These are phyloP conservation scores for Lapara coniferarum DNA, from an alignment of 2,888 invertebrate genomes.

Conservation along the genomic window DNA sequence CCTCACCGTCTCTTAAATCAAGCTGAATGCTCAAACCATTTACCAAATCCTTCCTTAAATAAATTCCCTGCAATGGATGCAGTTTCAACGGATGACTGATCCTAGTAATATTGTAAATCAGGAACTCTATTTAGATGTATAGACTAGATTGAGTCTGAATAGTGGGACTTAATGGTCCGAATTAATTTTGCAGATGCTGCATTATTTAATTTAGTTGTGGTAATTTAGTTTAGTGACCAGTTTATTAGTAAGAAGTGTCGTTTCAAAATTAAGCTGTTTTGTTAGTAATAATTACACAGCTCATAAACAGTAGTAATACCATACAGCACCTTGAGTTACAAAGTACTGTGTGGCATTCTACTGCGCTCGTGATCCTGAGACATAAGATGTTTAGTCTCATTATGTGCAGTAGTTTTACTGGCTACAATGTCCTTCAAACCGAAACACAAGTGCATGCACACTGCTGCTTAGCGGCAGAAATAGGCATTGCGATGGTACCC, in stretches of 20 bases:
- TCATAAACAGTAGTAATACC: too few species aligned
- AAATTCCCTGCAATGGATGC: constrained; percentile 21
- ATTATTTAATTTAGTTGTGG: not conserved
- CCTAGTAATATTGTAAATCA: constrained; percentile 22
- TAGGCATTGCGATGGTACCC: too few species aligned
- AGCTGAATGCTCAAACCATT: constrained; percentile 28
- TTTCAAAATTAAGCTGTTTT: too few species aligned
- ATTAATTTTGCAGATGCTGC: not conserved
- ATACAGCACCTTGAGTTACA: too few species aligned
- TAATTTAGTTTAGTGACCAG: not conserved
- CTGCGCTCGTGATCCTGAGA: too few species aligned
- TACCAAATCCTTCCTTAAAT: constrained; percentile 27
- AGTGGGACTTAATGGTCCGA: not conserved
- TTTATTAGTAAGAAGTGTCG: not conserved
- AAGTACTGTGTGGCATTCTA: too few species aligned
- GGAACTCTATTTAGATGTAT: constrained; percentile 15
- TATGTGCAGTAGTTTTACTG: too few species aligned
- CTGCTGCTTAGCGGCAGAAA: too few species aligned
- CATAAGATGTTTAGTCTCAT: too few species aligned
- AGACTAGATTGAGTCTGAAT: not conserved
- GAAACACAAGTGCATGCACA: too few species aligned
- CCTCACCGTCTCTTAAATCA: constrained; percentile 21
- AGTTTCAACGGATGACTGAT: constrained; percentile 24
- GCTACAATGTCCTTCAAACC: too few species aligned
- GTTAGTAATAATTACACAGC: too few species aligned